A percentile compares a stretch with the other conserved stretches of the same genome.
These are phyloP conservation scores for Drosophila equinoxialis DNA, from an alignment of 1,140 invertebrate genomes.

Conservation along the genomic window DNA sequence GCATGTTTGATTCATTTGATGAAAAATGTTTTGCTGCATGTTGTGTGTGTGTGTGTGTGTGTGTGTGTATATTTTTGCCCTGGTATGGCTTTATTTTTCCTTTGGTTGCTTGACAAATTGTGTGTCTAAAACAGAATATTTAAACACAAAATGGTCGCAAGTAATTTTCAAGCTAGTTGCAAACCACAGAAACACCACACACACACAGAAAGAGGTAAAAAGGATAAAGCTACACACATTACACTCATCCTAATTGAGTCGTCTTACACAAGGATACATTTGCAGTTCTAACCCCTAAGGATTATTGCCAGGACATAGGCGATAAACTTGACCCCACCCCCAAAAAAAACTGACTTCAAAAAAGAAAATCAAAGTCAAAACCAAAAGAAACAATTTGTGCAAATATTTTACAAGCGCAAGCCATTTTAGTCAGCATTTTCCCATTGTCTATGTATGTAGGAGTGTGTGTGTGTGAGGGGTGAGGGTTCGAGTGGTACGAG, in stretches of 20 bases:
- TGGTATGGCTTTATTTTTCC: not conserved
- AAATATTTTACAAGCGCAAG: constrained; percentile 5
- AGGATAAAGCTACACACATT: not conserved
- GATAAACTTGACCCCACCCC: not conserved
- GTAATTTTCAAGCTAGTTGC: constrained; percentile 11
- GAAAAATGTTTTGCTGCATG: constrained; percentile 25
- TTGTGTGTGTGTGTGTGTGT: constrained; percentile 12
- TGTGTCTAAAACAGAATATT: constrained; percentile 37
- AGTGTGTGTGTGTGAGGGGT: constrained; percentile 10
- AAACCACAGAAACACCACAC: constrained; percentile 15
- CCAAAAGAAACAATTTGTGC: constrained; percentile 3
- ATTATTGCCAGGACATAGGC: not conserved
- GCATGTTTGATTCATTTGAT: constrained; percentile 42
- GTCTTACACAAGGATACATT: not conserved
- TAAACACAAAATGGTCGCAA: constrained; percentile 40
- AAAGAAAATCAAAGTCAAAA: not conserved
- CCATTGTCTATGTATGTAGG: not conserved
- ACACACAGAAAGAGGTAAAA: not conserved
- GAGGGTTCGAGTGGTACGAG: not conserved
- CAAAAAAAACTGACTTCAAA: not conserved
- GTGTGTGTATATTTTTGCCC: not conserved
- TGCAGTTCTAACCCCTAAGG: not conserved
- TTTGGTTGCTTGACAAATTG: constrained; percentile 6
- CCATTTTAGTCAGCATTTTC: constrained; percentile 2
- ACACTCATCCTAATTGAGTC: not conserved